These are phyloP conservation scores for Tyria jacobaeae DNA, from an alignment of 2,888 invertebrate genomes.

Conservation along the genomic window DNA sequence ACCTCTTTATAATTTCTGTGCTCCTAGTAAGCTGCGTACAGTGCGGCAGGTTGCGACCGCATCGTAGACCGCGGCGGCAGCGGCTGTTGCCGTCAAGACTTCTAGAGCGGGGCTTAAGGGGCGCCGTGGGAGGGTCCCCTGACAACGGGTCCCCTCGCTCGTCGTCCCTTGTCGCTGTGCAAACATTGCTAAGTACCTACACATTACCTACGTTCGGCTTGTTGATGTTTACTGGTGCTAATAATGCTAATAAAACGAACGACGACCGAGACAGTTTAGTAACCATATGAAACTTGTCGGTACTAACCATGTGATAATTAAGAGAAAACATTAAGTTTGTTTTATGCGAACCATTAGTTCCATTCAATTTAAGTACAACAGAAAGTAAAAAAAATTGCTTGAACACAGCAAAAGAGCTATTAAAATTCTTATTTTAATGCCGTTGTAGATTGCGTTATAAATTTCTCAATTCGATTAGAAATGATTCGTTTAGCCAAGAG, in stretches of 20 bases:
- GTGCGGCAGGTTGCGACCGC: slow-evolving; percentile 74
- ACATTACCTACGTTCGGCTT: slow-evolving; percentile 41
- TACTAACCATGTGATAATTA: slow-evolving; percentile 15
- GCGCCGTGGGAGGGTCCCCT: slow-evolving; percentile 52
- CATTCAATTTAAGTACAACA: slow-evolving; percentile 2
- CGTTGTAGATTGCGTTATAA: slow-evolving; percentile 41
- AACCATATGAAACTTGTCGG: slow-evolving; percentile 18
- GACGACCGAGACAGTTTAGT: slow-evolving; percentile 23
- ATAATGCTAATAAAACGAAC: slow-evolving; percentile 29
- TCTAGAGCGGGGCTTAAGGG: slow-evolving; percentile 29
- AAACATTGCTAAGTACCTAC: slow-evolving; percentile 44
- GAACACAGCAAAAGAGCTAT: slow-evolving; percentile 26
- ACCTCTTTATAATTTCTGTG: slow-evolving; percentile 60
- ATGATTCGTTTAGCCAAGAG: slow-evolving; percentile 43
- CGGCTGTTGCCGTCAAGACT: slow-evolving; percentile 43
- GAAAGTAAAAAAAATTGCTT: slow-evolving; percentile 22
- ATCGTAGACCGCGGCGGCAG: slow-evolving; percentile 43
- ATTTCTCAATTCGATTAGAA: slow-evolving; percentile 44
- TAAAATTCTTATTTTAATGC: slow-evolving; percentile 39
- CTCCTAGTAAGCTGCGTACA: slow-evolving; percentile 81
- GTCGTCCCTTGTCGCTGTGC: slow-evolving; percentile 37
- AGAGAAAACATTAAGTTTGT: slow-evolving; percentile 5
- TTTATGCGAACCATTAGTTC: slow-evolving; percentile 19
- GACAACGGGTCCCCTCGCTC: slow-evolving; percentile 43
- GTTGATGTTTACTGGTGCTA: slow-evolving; percentile 43